Evolutionary conservation across 2,888 invertebrate species (phyloP), one percentile per base, ranked within the genome.

Genomic region (Agrochola macilenta): DNA sequence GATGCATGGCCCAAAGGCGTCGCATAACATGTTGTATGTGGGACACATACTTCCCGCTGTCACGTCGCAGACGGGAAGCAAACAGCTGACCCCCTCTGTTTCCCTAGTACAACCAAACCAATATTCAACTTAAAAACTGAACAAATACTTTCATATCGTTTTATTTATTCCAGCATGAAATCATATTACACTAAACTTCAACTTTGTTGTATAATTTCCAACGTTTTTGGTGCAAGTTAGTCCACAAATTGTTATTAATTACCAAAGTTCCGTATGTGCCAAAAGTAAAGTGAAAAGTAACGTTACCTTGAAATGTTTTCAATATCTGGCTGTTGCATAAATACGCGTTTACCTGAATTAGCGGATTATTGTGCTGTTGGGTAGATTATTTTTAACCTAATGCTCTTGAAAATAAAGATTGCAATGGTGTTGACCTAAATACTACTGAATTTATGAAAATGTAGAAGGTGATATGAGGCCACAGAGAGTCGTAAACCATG

Each of bases 241-340:
- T 74, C 58, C 71, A 80, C 78, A 79, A 86, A 82, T 82, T 83
- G 74, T 83, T 86, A 82, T 84, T 82, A 87, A 87, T 88, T 82
- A 86, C 39, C 66, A 78, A 87, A 88, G 70, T 84, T 84, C 12
- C 64, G 61, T 68, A 43, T 78, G 58, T 73, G 61, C 64, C 20
- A 63, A 65, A 79, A 20, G 74, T 77, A 71, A 70, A 64, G 65
- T 60, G 65, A 78, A 83, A 79, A 81, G 79, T 78, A 75, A 75
- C 46, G 49, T 63, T 76, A 69, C 76, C 73, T 74, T 79, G 77
- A 75, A 85, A 85, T 77, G 61, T 57, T 75, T 71, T 49, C 46
- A 61, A 72, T 74, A 69, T 78, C 64, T 63, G 63, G 70, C 69
- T 65, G 54, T 52, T 73, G 52, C 74, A 17, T 75, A 76, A 65